Percentiles rank a stretch among this genome's conserved stretches.
These are phyloP conservation scores for Dioctria linearis DNA, from an alignment of 2,888 invertebrate species.

Conservation along the genomic window DNA sequence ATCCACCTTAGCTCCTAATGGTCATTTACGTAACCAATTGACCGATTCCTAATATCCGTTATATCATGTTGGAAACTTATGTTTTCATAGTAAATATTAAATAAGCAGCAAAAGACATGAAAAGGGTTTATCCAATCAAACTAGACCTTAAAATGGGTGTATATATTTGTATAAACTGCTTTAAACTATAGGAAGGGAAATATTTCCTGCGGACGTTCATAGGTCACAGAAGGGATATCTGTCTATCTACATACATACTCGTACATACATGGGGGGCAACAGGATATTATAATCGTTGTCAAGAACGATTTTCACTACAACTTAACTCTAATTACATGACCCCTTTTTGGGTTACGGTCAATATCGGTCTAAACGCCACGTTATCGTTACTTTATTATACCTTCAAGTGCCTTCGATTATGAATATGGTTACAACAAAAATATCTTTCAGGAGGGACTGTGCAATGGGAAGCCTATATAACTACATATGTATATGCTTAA, in stretches of 20 bases:
- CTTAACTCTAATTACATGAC: slow-evolving; percentile 15
- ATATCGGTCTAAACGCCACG: slow-evolving; percentile 41
- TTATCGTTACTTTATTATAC: slow-evolving; percentile 42
- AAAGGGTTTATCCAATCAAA: slow-evolving; percentile 35
- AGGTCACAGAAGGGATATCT: slow-evolving; percentile 1
- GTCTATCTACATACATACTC: not conserved
- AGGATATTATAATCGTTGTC: slow-evolving; percentile 29
- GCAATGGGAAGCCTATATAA: not conserved
- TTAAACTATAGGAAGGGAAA: slow-evolving; percentile 27
- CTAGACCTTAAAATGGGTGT: not conserved
- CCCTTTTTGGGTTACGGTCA: slow-evolving; percentile 41
- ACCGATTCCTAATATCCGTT: slow-evolving; percentile 11
- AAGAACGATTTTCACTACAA: slow-evolving; percentile 28
- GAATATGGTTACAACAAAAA: slow-evolving; percentile 22
- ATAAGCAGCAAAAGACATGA: slow-evolving; percentile 4
- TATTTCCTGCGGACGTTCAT: slow-evolving; percentile 12
- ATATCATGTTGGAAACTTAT: not conserved
- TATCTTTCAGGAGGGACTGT: not conserved
- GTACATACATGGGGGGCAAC: no score
- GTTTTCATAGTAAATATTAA: slow-evolving; percentile 24
- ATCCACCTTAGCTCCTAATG: not conserved
- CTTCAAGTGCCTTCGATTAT: slow-evolving; percentile 41
- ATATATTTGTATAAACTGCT: not conserved
- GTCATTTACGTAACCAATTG: slow-evolving; percentile 6
- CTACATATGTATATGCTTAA: no score